Percentiles rank a stretch among this genome's conserved stretches.
Evolutionary conservation across 2,888 invertebrate genomes (phyloP).

Genomic region (Melikaiella ostensackeni): DNA sequence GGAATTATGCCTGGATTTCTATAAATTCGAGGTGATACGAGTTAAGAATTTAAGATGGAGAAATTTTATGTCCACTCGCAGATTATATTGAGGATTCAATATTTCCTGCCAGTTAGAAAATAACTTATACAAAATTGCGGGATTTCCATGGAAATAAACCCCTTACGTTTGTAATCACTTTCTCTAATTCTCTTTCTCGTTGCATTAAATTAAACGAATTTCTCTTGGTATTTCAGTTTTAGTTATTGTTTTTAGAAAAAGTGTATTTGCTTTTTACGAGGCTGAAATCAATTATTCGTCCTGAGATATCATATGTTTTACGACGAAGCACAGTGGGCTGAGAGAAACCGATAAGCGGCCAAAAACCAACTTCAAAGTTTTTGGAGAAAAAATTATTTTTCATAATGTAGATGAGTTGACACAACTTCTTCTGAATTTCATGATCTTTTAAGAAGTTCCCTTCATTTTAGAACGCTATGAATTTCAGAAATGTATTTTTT

Average conservation of each 20-base stretch:
- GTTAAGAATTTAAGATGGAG: constrained; percentile 9
- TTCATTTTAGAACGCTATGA: too few species aligned
- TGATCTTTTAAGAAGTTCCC: too few species aligned
- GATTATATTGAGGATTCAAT: constrained; percentile 8
- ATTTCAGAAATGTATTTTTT: too few species aligned
- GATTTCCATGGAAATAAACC: constrained; percentile 26
- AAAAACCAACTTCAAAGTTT: too few species aligned
- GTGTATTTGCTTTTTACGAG: background rate
- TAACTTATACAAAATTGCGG: constrained; percentile 20
- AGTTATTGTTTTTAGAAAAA: constrained; percentile 19
- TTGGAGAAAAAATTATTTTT: too few species aligned
- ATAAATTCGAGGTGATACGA: constrained; percentile 3
- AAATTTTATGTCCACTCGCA: background rate
- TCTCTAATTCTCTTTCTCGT: background rate
- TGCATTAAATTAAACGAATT: background rate
- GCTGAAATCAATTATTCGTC: background rate
- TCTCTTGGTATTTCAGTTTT: background rate
- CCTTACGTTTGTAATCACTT: constrained; percentile 22
- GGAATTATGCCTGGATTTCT: background rate
- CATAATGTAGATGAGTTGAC: too few species aligned
- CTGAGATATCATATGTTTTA: constrained; percentile 21
- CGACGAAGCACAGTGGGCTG: too few species aligned
- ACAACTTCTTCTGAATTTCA: too few species aligned
- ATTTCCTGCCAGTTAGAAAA: constrained; percentile 27
- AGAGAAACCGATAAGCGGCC: too few species aligned